phyloP scores from a whole-genome alignment of 2,113 vertebrate species.

The Calidris pugnax region DNA sequence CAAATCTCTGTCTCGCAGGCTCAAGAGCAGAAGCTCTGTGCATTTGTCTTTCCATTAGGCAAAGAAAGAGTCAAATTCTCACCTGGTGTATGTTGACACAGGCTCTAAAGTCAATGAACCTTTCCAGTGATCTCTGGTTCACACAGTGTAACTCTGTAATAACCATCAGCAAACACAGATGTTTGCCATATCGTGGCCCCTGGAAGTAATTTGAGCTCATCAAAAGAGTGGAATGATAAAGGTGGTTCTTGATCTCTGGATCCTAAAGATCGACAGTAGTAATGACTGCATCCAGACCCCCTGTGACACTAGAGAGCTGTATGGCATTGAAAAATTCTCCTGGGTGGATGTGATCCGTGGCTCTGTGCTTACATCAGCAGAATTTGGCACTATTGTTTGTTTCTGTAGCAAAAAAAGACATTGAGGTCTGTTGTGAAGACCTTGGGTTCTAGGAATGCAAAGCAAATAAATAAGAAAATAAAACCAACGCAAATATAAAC shows the following conservation, averaged over 20 bases:
- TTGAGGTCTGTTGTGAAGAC: neutral
- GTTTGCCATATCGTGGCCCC: neutral
- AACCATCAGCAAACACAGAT: neutral
- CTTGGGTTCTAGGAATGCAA: neutral
- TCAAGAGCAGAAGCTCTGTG: neutral
- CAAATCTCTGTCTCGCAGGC: neutral
- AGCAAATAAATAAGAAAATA: neutral
- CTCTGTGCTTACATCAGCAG: neutral
- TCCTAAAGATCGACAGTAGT: neutral
- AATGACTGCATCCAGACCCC: neutral
- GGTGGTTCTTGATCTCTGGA: neutral
- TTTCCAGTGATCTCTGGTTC: neutral
- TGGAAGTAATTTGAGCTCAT: neutral
- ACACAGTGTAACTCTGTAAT: neutral
- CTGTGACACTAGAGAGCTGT: neutral
- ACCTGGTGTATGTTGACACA: neutral
- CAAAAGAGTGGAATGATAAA: neutral
- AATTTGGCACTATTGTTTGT: neutral
- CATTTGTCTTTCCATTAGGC: neutral
- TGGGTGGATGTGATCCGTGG: neutral
- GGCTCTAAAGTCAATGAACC: conserved; percentile 7
- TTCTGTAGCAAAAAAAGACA: neutral
- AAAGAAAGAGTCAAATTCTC: neutral
- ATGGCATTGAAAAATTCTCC: neutral
- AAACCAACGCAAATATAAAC: neutral